Evolutionary conservation across 1,140 invertebrate genomes (phyloP), one percentile per base, ranked within the genome.

Genomic region (Monochamus saltuarius): DNA sequence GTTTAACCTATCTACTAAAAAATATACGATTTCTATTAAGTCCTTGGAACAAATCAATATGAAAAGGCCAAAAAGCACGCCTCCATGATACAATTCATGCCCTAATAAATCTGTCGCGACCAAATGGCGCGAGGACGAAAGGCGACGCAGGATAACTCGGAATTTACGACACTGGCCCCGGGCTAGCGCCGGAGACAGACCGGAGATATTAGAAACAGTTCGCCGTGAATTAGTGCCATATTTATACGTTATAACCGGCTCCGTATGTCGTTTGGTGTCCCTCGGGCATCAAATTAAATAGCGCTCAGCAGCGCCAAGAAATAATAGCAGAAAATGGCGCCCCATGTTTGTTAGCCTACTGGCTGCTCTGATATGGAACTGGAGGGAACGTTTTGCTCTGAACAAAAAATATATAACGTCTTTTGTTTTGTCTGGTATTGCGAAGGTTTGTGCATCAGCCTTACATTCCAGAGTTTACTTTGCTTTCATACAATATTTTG

Each of bases 51-150:
- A 29, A 29, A 29, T 29, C n/a, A n/a, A 29, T 6, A 29, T 29
- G 2, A 29, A n/a, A n/a, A n/a, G n/a, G n/a, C 22, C 22, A 29
- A 29, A 29, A 29, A 46, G 35, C 54, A 42, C 22, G n/a, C 59
- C 22, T 16, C 14, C 17, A 36, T n/a, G 13, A 46, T 34, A 54
- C 53, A 72, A 72, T 72, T 69, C 70, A 72, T 63, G 65, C 45
- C 61, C 59, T 71, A 71, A 71, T 72, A 72, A 72, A 72, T 69
- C 69, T 72, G 70, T 72, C 70, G 57, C 59, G 53, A 66, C 49
- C 70, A 72, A 72, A 67, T 68, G 70, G 68, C 47, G 70, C 60
- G 39, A 34, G 49, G 38, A 37, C 52, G 56, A 40, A 45, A 53
- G 29, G 36, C 51, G 45, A 57, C 46, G 50, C 43, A 55, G 55